Evolutionary conservation across 2,113 vertebrate species (phyloP).

Genomic region (Herpetotheres cachinnans): DNA sequence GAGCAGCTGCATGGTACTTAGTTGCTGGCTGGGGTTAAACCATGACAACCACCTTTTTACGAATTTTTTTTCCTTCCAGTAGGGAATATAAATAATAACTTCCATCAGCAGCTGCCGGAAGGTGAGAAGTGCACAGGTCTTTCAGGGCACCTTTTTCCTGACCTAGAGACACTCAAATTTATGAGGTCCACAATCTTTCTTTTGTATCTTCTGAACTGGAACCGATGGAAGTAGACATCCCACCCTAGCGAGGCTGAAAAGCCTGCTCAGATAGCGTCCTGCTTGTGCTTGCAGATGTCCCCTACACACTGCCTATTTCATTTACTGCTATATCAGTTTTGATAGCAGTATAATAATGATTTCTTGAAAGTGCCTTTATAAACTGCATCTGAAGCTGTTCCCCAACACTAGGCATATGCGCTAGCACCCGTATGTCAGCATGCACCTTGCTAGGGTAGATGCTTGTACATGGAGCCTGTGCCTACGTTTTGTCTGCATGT

Average conservation of each 20-base stretch:
- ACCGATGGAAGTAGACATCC: fast-evolving
- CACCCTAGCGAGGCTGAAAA: neutral
- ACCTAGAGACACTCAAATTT: neutral
- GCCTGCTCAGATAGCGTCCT: neutral
- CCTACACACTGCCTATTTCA: neutral
- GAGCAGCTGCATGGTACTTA: too few relatives aligned
- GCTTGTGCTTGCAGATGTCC: fast-evolving
- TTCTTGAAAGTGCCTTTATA: neutral
- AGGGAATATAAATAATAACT: neutral
- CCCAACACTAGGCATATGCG: neutral
- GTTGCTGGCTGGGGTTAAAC: too few relatives aligned
- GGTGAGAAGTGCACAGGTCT: neutral
- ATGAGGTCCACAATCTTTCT: neutral
- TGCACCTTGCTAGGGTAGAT: neutral
- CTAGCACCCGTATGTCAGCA: neutral
- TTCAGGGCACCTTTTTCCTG: neutral
- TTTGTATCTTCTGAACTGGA: neutral
- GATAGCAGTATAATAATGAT: neutral
- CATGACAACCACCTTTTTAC: neutral
- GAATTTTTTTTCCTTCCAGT: neutral
- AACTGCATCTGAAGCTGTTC: neutral
- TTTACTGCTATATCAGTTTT: neutral
- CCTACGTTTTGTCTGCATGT: fast-evolving
- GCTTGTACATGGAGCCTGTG: neutral
- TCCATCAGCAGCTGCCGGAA: neutral